A percentile compares a stretch with the other conserved stretches of the same genome.
Conservation (phyloP, 2,113 vertebrate genomes). For the Actenoides hombroni region DNA sequence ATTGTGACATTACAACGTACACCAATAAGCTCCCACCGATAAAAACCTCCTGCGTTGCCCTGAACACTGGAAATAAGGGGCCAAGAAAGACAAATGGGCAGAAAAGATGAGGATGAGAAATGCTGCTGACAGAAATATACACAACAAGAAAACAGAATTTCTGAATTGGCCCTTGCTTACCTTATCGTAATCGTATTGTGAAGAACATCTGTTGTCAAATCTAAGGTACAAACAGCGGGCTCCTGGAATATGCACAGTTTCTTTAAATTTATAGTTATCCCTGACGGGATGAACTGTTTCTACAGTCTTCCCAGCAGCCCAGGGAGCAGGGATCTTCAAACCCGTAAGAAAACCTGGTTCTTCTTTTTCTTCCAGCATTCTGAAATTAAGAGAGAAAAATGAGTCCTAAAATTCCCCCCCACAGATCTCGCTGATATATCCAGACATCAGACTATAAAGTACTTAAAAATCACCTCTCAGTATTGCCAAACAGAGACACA, state of each 20-base stretch:
- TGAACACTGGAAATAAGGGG: not conserved
- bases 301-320: conserved; percentile 97
- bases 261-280: conserved; percentile 99
- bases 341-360: conserved; percentile 97
- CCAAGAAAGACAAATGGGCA: not conserved
- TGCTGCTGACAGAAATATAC: not conserved
- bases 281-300: conserved; percentile 96
- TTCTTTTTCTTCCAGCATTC: conserved; percentile 94
- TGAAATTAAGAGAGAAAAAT: conserved; percentile 54
- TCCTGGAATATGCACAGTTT: conserved; percentile 96
- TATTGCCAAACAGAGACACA: not conserved
- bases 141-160: not conserved
- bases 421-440: not conserved
- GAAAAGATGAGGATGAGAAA: conserved; percentile 51
- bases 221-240: conserved; percentile 95
- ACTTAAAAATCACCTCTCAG: not conserved
- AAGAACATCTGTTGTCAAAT: conserved; percentile 96
- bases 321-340: conserved; percentile 96
- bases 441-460: not conserved
- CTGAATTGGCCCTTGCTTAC: conserved; percentile 66
- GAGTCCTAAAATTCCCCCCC: not conserved
- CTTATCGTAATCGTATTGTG: conserved; percentile 99
- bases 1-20: not conserved
- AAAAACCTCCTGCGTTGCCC: not conserved
- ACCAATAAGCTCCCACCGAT: not conserved